Base-by-base conservation (phyloP, 2,797 vertebrate genomes). In the Gymnoscopelus braueri region DNA sequence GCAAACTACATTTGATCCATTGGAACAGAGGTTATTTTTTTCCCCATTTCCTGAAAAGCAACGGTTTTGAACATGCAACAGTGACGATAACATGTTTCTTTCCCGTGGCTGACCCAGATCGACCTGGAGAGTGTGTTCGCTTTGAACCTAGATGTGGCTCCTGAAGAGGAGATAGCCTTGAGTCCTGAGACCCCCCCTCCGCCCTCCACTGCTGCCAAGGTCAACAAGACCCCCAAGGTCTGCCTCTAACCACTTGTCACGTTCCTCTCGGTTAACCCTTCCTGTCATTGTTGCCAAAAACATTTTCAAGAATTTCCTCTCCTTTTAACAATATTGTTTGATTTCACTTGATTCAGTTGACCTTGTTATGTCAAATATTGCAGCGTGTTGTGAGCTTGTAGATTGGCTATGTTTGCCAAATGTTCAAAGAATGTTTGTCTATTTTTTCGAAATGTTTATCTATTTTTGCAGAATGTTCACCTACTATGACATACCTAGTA, bases 41-140 rank as follows among this genome's bases (percentile, higher is more conserved):
- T 54, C 23, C 4, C 53, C 7, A 69, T 48, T 52, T 10, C 58
- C 23, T n/a, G 24, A 10, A 15, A n/a, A 9, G 50, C 24, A 54
- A 60, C 58, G 12, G 15, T 52, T 12, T 53, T 39, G 24, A 12
- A 12, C 26, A 44, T 3, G 10, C 32, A 35, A 35, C 32, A 35
- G 9, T 1, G 4, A 32, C 5, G 14, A 19, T 32, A 57, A 13
- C 3, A 10, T 48, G 14, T 60, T 19, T 29, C 35, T 14, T 63
- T 29, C 13, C 6, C 24, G 7, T 61, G 2, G 8, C 19, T 15
- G 15, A 57, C 61, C 71, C 75, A 98, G 97, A 96, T 99, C 69
- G 97, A 98, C 79, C 88, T 99, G 89, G 97, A 98, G 82, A 99
- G 96, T 86, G 91, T 98, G 88, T 99, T 98, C 87, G 92, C 96